Evolutionary conservation across 2,797 vertebrate genomes (phyloP), one percentile per base, ranked within the genome.

Genomic region (Scyliorhinus canicula): DNA sequence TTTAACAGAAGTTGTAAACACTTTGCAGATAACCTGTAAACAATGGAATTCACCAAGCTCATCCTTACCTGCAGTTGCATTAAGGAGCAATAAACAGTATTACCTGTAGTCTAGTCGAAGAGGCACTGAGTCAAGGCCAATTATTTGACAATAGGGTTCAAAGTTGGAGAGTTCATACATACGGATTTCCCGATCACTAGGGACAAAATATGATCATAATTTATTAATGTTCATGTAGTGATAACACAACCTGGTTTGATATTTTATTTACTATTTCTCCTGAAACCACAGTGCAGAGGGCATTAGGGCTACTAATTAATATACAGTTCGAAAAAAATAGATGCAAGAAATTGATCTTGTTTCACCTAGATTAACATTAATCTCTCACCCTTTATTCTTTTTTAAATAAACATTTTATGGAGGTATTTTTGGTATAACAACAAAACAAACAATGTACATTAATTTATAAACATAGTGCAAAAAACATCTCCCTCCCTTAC

Each of bases 81-180:
- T 71, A 85, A 69, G 47, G 35, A 88, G 31, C 28, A 95, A 95
- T 19, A 95, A 57, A 95, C 8, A 95, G 31, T 19, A n/a, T 95
- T 84, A 96, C 91, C 95, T 95, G 95, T 95, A 96, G 82, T 95
- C 95, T 0, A 95, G 79, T 57, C 90, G 95, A 55, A 3, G 69
- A 93, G 95, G 95, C 95, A 95, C 44, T 0, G 95, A 96, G 95
- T 95, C 95, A 95, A 95, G 95, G 79, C 71, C 96, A 95, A 85
- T 52, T 69, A 96, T 95, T 95, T 88, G 95, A 95, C 4, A 95
- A 82, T 95, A 97, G 0, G n/a, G 94, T 95, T 96, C 96, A 95
- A 96, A 97, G 95, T 90, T 96, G 95, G 95, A 96, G 96, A 95
- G 95, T 69, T 95, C 95, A 95, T 95, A 95, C 95, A 96, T 95